Conservation (phyloP, 2,888 invertebrate species). For the Eudasyphora cyanicolor region DNA sequence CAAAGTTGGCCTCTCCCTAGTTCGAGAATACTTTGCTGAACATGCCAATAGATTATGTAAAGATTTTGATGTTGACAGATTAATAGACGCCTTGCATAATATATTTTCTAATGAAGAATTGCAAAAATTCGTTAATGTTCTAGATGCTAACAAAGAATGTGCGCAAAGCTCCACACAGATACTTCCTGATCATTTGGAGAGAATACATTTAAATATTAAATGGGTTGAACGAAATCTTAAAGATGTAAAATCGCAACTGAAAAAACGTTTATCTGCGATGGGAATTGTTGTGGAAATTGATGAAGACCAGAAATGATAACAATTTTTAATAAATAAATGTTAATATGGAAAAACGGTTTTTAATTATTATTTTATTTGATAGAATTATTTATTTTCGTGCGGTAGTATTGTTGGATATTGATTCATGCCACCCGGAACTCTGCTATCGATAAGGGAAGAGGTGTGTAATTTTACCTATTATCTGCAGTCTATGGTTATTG, state of each 20-base stretch:
- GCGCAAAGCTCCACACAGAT: conserved; percentile 86
- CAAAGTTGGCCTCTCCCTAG: conserved; percentile 86
- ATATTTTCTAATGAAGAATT: conserved; percentile 80
- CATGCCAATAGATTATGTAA: conserved; percentile 84
- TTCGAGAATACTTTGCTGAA: conserved; percentile 86
- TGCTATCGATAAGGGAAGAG: too few relatives aligned
- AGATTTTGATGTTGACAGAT: conserved; percentile 82
- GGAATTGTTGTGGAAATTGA: conserved; percentile 17
- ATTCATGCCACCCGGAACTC: too few relatives aligned
- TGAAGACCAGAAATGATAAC: too few relatives aligned
- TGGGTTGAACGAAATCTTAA: conserved; percentile 85
- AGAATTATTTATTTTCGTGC: too few relatives aligned
- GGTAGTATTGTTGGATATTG: too few relatives aligned
- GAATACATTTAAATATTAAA: conserved; percentile 86
- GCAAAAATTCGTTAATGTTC: conserved; percentile 81
- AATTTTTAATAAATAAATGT: too few relatives aligned
- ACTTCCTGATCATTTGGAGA: conserved; percentile 87
- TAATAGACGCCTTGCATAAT: conserved; percentile 76
- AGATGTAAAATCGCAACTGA: conserved; percentile 60
- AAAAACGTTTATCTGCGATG: conserved; percentile 48
- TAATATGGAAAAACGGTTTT: too few relatives aligned
- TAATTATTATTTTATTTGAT: too few relatives aligned
- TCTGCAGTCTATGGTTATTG: too few relatives aligned
- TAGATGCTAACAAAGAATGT: conserved; percentile 81
- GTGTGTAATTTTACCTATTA: too few relatives aligned